Conservation (phyloP, 2,113 vertebrate genomes). For the Siniperca knerii region DNA sequence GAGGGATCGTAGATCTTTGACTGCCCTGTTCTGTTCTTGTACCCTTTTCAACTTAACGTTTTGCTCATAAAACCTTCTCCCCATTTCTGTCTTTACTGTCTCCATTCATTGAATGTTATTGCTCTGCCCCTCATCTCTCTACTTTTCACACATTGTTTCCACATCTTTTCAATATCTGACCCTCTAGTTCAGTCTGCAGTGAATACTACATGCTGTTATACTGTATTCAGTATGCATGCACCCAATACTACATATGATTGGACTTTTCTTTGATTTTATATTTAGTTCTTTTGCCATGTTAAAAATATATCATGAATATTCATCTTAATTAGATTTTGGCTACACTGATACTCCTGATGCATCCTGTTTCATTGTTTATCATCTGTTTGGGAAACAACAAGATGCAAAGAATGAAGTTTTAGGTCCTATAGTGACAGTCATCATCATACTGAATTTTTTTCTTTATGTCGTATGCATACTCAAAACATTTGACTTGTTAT, state of each 20-base stretch:
- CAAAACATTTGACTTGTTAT: not conserved
- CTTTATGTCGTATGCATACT: not conserved
- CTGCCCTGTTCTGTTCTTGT: conserved; percentile 8
- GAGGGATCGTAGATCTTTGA: conserved; percentile 29
- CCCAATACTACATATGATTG: not conserved
- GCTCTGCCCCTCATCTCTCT: not conserved
- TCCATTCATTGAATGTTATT: not conserved
- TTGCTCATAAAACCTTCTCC: conserved; percentile 3
- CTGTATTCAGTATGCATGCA: not conserved
- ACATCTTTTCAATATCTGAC: not conserved
- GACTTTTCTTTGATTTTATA: not conserved
- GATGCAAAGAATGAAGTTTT: not conserved
- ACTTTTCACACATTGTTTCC: not conserved
- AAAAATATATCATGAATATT: not conserved
- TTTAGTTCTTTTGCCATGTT: not conserved
- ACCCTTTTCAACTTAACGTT: not conserved
- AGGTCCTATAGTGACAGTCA: not conserved
- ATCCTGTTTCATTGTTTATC: not conserved
- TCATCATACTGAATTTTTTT: not conserved
- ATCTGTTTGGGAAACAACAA: not conserved
- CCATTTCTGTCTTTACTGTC: not conserved
- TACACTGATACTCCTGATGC: too few species aligned
- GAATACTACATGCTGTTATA: not conserved
- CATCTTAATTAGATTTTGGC: not conserved
- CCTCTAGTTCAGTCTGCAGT: not conserved